Percentiles rank a stretch among this genome's conserved stretches.
These are phyloP conservation scores for Diachasmimorpha longicaudata DNA, from an alignment of 1,140 invertebrate species.

Conservation along the genomic window DNA sequence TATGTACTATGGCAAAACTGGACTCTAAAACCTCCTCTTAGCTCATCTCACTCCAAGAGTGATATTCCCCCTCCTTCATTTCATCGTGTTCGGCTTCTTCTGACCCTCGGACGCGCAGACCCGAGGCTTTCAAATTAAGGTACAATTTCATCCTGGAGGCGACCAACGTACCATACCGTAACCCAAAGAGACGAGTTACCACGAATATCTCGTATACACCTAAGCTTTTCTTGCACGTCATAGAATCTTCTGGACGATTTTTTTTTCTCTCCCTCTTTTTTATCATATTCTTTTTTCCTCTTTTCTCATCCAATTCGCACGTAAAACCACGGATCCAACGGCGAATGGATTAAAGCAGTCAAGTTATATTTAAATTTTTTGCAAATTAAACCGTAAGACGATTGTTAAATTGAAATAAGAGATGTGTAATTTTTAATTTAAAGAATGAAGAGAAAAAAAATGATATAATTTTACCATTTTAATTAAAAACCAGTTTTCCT, in stretches of 20 bases:
- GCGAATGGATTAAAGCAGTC: background rate
- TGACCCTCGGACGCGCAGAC: slow-evolving; percentile 1
- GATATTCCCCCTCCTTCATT: slow-evolving; percentile 15
- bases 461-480: slow-evolving; percentile 47
- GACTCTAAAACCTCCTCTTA: slow-evolving; percentile 5
- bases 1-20: background rate
- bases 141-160: slow-evolving; percentile 54
- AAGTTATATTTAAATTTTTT: background rate
- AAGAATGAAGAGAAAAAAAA: slow-evolving; percentile 41
- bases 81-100: slow-evolving; percentile 26
- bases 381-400: background rate
- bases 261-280: background rate
- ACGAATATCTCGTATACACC: slow-evolving; percentile 31
- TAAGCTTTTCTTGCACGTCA: slow-evolving; percentile 20
- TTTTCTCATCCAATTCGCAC: background rate
- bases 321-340: background rate
- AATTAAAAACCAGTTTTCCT: slow-evolving; percentile 39
- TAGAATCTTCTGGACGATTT: background rate
- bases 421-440: slow-evolving; percentile 20
- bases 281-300: background rate
- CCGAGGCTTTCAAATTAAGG: slow-evolving; percentile 57
- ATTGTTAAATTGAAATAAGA: background rate
- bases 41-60: background rate
- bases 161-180: slow-evolving; percentile 34
- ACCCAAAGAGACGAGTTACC: slow-evolving; percentile 45